A percentile compares a stretch with the other conserved stretches of the same genome.
Evolutionary conservation across 2,113 vertebrate genomes (phyloP).

Genomic region (Typhlomys cinereus): DNA sequence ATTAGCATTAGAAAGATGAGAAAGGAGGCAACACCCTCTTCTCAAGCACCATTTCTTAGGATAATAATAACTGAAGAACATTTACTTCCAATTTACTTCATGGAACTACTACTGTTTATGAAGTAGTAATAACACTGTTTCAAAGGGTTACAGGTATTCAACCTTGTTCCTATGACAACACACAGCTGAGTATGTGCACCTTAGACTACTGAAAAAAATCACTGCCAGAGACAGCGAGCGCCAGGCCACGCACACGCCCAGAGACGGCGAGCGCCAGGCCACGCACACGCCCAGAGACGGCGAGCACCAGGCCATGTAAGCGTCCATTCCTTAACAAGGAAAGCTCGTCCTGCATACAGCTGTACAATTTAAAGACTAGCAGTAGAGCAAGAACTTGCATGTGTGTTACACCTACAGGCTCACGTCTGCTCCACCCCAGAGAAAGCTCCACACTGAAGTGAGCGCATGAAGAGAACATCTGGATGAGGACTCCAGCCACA

Average conservation of each 20-base stretch:
- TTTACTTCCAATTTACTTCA: conserved; percentile 8
- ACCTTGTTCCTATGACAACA: neutral
- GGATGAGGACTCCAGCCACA: neutral
- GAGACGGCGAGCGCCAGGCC: too few species aligned
- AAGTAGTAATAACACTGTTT: neutral
- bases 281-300: too few species aligned
- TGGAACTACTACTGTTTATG: neutral
- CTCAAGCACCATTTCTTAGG: neutral
- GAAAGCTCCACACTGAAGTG: neutral
- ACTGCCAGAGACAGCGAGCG: too few species aligned
- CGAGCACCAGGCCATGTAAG: too few species aligned
- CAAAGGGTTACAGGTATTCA: neutral
- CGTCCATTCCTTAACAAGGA: conserved; percentile 3
- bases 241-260: too few species aligned
- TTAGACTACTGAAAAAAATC: too few species aligned
- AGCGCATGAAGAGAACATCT: neutral
- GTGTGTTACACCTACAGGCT: neutral
- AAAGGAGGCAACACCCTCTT: too few species aligned
- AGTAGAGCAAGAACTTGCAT: too few species aligned
- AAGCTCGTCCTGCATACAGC: neutral
- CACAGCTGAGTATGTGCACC: too few species aligned
- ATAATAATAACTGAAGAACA: conserved; percentile 19
- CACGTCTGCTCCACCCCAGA: neutral
- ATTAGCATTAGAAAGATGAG: too few species aligned
- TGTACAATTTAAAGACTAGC: neutral